phyloP scores from a whole-genome alignment of 2,113 vertebrate species.

The Falco punctatus region DNA sequence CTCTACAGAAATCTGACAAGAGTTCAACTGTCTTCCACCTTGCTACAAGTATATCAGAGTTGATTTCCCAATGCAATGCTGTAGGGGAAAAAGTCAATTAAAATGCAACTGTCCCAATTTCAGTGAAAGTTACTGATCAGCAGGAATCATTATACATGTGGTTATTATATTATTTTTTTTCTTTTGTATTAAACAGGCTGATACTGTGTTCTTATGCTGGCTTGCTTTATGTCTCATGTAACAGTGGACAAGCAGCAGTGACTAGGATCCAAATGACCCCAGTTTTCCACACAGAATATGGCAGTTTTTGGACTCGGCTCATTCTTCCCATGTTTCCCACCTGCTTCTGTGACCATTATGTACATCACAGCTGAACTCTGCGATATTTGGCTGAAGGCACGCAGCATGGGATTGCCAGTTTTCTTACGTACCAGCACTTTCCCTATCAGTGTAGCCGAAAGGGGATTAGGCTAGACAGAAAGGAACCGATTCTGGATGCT shows the following conservation, averaged over 20 bases:
- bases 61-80: slow-evolving; percentile 64
- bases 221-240: background rate
- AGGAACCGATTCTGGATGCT: background rate
- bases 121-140: slow-evolving; percentile 65
- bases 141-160: slow-evolving; percentile 54
- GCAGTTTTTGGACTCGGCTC: background rate
- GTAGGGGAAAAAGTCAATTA: slow-evolving; percentile 69
- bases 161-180: slow-evolving; percentile 8
- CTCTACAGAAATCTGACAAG: slow-evolving; percentile 59
- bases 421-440: background rate
- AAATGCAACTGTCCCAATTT: slow-evolving; percentile 76
- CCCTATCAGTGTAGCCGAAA: background rate
- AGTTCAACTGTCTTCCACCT: slow-evolving; percentile 71
- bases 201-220: background rate
- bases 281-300: background rate
- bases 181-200: background rate
- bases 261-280: background rate
- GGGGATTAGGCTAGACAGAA: slow-evolving; percentile 4
- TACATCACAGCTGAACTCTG: background rate
- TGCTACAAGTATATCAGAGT: slow-evolving; percentile 43
- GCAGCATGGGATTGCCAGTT: background rate
- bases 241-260: background rate
- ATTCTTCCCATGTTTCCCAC: slow-evolving; percentile 16
- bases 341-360: background rate
- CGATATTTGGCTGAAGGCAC: background rate